Percentiles rank a stretch among this genome's conserved stretches.
phyloP scores from a whole-genome alignment of 2,888 invertebrate species.

The Nebria salina region DNA sequence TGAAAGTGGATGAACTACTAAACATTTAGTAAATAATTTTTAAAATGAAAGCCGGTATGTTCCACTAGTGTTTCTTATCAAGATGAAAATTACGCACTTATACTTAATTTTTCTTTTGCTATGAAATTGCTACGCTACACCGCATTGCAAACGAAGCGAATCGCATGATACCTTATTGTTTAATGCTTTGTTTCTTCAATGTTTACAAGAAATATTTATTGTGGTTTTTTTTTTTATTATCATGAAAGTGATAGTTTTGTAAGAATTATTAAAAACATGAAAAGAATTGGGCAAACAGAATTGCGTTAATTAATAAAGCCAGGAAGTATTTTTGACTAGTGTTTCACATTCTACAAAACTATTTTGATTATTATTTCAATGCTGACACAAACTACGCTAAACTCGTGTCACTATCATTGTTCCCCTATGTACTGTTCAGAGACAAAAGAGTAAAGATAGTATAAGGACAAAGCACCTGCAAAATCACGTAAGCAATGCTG shows the following conservation, averaged over 20 bases:
- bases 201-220: background rate
- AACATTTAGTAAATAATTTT: background rate
- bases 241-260: background rate
- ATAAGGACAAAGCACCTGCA: constrained; percentile 1
- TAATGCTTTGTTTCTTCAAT: background rate
- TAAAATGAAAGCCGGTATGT: background rate
- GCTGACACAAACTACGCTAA: background rate
- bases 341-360: background rate
- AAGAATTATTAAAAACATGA: background rate
- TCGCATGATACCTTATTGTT: background rate
- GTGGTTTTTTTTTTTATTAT: background rate
- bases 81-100: background rate
- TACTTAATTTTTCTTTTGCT: background rate
- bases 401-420: background rate
- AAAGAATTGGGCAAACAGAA: background rate
- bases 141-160: background rate
- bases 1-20: background rate
- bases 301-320: background rate
- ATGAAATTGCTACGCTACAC: background rate
- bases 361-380: background rate
- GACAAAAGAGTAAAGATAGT: background rate
- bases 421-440: background rate
- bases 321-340: background rate
- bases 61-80: background rate
- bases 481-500: background rate